Evolutionary conservation across 2,888 invertebrate genomes (phyloP).

Genomic region (Graphium colonna): DNA sequence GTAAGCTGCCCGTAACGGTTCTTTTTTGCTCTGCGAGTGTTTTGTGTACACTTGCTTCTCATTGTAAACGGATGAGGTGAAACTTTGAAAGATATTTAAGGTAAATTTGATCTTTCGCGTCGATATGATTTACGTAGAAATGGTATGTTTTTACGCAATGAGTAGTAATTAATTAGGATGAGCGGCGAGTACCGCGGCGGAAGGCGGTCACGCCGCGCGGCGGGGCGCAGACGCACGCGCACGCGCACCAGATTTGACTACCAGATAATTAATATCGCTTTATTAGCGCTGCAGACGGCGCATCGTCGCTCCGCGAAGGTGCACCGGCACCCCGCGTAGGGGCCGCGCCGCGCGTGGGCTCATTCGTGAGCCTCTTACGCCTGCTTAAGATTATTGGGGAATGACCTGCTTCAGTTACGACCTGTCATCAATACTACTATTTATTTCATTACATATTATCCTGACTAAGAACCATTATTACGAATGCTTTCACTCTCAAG

Average conservation of each 20-base stretch:
- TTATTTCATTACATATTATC: too few relatives aligned
- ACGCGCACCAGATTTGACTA: constrained; percentile 74
- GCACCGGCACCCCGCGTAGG: constrained; percentile 54
- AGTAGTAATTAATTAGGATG: background rate
- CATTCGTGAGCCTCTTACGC: too few relatives aligned
- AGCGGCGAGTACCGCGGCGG: constrained; percentile 30
- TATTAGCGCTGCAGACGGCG: constrained; percentile 73
- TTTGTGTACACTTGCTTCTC: too few relatives aligned
- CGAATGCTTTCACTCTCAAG: too few relatives aligned
- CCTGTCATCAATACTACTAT: too few relatives aligned
- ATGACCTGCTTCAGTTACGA: too few relatives aligned
- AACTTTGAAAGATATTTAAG: too few relatives aligned
- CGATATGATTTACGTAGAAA: background rate
- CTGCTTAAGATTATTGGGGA: too few relatives aligned
- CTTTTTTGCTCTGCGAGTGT: background rate
- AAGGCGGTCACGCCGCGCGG: too few relatives aligned
- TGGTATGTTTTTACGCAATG: too few relatives aligned
- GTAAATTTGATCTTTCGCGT: too few relatives aligned
- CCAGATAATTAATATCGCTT: constrained; percentile 79
- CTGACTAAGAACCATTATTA: too few relatives aligned
- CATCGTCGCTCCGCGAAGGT: constrained; percentile 75
- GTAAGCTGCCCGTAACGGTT: constrained; percentile 23
- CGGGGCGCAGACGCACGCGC: constrained; percentile 58
- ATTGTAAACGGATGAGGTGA: background rate
- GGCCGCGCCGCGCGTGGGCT: constrained; percentile 39